phyloP scores from a whole-genome alignment of 2,797 vertebrate genomes.

The Micrastur ruficollis region DNA sequence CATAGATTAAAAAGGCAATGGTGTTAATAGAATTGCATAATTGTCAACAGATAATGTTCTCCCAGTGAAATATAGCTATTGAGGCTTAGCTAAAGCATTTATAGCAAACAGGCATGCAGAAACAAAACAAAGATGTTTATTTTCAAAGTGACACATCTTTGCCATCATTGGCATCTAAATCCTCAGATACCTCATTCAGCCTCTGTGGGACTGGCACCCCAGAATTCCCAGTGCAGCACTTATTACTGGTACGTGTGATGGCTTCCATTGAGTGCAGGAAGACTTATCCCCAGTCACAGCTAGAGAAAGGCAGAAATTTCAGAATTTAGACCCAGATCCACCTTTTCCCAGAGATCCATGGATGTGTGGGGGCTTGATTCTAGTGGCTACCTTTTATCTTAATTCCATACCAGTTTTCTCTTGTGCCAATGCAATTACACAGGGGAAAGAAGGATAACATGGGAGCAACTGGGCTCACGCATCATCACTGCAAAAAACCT shows the following conservation, averaged over 20 bases:
- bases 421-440: background rate
- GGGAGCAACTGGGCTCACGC: background rate
- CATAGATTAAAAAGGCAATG: slow-evolving; percentile 67
- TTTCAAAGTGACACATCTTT: slow-evolving; percentile 48
- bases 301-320: background rate
- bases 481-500: background rate
- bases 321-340: background rate
- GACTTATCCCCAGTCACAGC: background rate
- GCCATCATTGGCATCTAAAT: background rate
- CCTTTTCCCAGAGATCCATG: background rate
- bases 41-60: slow-evolving; percentile 70
- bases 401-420: background rate
- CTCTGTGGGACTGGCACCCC: background rate
- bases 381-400: slow-evolving; percentile 16
- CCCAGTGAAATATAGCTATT: slow-evolving; percentile 51
- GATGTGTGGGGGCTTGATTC: background rate
- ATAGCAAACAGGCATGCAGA: slow-evolving; percentile 43
- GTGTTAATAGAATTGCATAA: slow-evolving; percentile 70
- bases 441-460: background rate
- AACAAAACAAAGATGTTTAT: slow-evolving; percentile 64
- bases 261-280: background rate
- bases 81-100: slow-evolving; percentile 55
- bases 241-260: background rate
- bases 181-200: background rate
- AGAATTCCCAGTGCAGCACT: background rate